Evolutionary conservation across 1,140 invertebrate species (phyloP), one percentile per base, ranked within the genome.

Genomic region (Drosophila watanabei): DNA sequence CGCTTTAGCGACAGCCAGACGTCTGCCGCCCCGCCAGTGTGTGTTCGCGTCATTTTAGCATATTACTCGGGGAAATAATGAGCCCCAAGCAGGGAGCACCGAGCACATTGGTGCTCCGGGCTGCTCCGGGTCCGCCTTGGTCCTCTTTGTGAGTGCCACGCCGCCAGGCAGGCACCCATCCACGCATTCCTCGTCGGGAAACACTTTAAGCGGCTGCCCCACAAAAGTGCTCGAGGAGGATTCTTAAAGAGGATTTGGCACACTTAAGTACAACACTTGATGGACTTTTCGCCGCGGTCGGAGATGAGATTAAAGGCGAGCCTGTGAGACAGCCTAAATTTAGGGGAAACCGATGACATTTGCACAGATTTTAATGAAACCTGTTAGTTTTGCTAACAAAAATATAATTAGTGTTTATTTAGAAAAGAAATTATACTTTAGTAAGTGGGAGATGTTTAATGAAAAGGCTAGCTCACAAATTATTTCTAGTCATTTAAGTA

Each of bases 61-160:
- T 78, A 78, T 78, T 78, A 78, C 75, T 78, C 75, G 64, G 63
- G 75, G 75, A 78, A 68, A 78, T 78, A 69, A 69, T 69, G 75
- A 78, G 75, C 75, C 75, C 64, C 54, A 68, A 78, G 75, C 75
- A 10, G 75, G 75, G 54, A 59, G 39, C 71, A 59, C 28, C 43
- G 20, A 28, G 20, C 48, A 61, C 64, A 69, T 45, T 58, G 46
- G 32, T 14, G 18, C 48, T 30, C 24, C 20, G 24, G 46, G 35
- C n/a, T 14, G 52, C 18, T 71, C 32, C 57, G 35, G 51, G 35
- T 64, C 8, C 49, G 48, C 45, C 46, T 37, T 56, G 33, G 33
- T 56, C 49, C 61, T 70, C 49, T 56, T 58, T 76, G 46, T 41
- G 30, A 43, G 24, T 33, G 32, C 24, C 46, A 41, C 33, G 57